phyloP scores from a whole-genome alignment of 2,113 vertebrate species.

The Campylomormyrus numenius region DNA sequence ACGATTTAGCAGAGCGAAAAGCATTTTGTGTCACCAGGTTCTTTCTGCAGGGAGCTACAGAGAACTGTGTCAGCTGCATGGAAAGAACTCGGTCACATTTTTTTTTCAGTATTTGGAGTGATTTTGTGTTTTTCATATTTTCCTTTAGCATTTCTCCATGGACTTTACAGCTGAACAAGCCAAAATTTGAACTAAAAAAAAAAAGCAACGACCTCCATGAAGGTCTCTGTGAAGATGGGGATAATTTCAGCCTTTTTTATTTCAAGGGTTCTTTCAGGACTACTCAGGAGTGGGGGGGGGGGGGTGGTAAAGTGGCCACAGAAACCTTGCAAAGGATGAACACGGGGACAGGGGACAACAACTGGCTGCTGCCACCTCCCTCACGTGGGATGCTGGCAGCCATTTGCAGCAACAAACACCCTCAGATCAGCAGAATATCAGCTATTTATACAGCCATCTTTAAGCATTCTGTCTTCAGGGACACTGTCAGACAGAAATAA shows the following conservation, averaged over 20 bases:
- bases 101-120: neutral
- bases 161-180: neutral
- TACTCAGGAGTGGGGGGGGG: too few relatives aligned
- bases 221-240: conserved; percentile 11
- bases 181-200: neutral
- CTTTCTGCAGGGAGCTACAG: neutral
- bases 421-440: neutral
- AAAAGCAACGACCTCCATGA: neutral
- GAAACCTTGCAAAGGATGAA: neutral
- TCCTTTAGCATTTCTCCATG: neutral
- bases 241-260: conserved; percentile 9
- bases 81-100: neutral
- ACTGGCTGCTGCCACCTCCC: neutral
- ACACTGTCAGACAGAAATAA: neutral
- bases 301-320: too few relatives aligned
- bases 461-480: neutral
- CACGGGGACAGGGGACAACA: neutral
- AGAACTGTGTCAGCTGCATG: neutral
- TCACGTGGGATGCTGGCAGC: neutral
- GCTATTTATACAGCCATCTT: neutral
- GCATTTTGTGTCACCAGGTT: neutral
- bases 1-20: neutral
- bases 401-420: neutral
- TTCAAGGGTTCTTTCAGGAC: neutral
- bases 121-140: neutral